Percentiles rank a stretch among this genome's conserved stretches.
Conservation (phyloP, 37 sponge, comb jelly and placozoan genomes). For the Beroe ovata region DNA sequence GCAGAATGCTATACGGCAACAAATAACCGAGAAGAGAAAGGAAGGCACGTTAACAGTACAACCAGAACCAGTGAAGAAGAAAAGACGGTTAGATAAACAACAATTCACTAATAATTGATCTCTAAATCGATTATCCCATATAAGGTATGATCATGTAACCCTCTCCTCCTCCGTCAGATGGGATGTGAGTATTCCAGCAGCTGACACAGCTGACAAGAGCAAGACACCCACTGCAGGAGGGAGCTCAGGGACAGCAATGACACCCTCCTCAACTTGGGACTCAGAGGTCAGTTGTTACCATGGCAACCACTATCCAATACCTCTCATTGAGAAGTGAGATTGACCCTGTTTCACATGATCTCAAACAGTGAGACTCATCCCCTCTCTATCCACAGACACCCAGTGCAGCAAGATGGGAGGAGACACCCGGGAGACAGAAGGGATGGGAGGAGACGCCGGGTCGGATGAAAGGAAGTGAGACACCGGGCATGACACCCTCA, state of each 20-base stretch:
- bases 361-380: neutral
- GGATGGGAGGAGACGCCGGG: conserved; percentile 84
- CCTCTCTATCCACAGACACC: conserved; percentile 70
- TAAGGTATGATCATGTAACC: no score
- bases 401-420: conserved; percentile 84
- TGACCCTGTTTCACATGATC: no score
- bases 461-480: conserved; percentile 13
- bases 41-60: conserved; percentile 51
- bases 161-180: conserved; percentile 29
- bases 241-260: neutral
- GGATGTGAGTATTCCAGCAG: conserved; percentile 21
- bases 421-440: conserved; percentile 85
- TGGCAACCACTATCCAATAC: neutral
- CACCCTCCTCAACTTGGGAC: conserved; percentile 57
- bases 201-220: neutral
- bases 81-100: neutral
- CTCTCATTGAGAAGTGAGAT: no score
- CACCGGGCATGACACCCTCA: conserved; percentile 71
- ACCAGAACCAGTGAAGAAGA: conserved; percentile 59
- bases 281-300: conserved; percentile 11
- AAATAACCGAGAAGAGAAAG: conserved; percentile 59
- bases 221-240: neutral
- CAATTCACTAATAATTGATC: no score
- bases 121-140: no score
- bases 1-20: conserved; percentile 11